phyloP scores from a whole-genome alignment of 2,113 vertebrate genomes.

The Ophiodon elongatus region DNA sequence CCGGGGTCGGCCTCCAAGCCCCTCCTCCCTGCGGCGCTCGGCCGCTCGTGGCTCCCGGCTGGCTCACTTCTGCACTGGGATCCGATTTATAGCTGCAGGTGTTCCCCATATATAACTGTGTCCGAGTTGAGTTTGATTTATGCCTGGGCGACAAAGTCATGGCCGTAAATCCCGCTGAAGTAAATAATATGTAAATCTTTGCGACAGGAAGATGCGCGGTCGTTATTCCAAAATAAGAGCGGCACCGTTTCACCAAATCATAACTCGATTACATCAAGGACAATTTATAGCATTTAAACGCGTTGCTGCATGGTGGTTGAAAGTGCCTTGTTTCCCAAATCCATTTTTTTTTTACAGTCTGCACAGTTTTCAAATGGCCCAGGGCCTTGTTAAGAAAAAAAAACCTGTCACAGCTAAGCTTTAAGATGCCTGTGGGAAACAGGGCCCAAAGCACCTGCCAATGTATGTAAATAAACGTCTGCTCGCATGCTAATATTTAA shows the following conservation, averaged over 20 bases:
- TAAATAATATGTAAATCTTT: conserved; percentile 64
- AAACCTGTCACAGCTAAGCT: background rate
- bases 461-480: background rate
- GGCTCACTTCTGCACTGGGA: conserved; percentile 31
- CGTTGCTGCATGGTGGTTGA: background rate
- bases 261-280: background rate
- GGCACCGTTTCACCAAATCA: conserved; percentile 6
- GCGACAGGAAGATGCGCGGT: conserved; percentile 21
- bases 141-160: conserved; percentile 62
- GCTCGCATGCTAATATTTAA: background rate
- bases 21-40: background rate
- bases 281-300: conserved; percentile 17
- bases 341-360: background rate
- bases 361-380: background rate
- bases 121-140: conserved; percentile 67
- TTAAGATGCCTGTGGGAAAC: background rate
- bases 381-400: background rate
- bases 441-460: background rate
- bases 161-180: conserved; percentile 46
- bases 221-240: conserved; percentile 44
- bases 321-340: conserved; percentile 3
- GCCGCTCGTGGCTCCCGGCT: background rate
- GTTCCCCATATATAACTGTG: conserved; percentile 64
- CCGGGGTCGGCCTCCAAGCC: background rate
- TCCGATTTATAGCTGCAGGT: conserved; percentile 54